phyloP scores from a whole-genome alignment of 2,888 invertebrate species.

The Loripinus fragilis region DNA sequence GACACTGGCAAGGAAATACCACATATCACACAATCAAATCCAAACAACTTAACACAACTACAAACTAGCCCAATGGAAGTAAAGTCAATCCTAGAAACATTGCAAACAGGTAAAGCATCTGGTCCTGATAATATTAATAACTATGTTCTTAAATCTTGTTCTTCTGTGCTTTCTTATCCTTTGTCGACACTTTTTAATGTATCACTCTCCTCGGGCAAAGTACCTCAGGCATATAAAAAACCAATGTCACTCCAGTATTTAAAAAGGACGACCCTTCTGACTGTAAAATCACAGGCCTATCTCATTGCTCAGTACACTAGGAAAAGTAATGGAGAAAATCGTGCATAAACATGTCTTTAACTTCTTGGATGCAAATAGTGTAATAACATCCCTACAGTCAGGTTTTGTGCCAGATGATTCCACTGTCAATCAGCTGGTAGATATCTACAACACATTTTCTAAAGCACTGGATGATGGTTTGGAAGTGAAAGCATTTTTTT shows the following conservation, averaged over 20 bases:
- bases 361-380: not conserved
- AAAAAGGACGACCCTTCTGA: constrained; percentile 24
- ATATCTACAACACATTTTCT: constrained; percentile 26
- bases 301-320: constrained; percentile 10
- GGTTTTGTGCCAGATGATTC: constrained; percentile 32
- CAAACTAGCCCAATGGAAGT: no score
- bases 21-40: no score
- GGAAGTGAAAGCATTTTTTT: constrained; percentile 12
- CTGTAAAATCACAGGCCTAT: constrained; percentile 33
- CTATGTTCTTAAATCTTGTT: constrained; percentile 10
- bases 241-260: constrained; percentile 24
- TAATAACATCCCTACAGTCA: constrained; percentile 29
- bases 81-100: not conserved
- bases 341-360: constrained; percentile 24
- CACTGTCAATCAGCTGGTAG: constrained; percentile 31
- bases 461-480: constrained; percentile 32
- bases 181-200: constrained; percentile 29
- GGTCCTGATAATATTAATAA: constrained; percentile 2
- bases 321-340: constrained; percentile 24
- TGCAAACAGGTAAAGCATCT: constrained; percentile 12
- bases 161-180: constrained; percentile 19
- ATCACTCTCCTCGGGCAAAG: constrained; percentile 2
- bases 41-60: no score
- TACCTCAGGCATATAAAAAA: constrained; percentile 27
- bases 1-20: no score